Conservation (phyloP, 2,797 vertebrate genomes). For the Melanotaenia maccullochi region DNA sequence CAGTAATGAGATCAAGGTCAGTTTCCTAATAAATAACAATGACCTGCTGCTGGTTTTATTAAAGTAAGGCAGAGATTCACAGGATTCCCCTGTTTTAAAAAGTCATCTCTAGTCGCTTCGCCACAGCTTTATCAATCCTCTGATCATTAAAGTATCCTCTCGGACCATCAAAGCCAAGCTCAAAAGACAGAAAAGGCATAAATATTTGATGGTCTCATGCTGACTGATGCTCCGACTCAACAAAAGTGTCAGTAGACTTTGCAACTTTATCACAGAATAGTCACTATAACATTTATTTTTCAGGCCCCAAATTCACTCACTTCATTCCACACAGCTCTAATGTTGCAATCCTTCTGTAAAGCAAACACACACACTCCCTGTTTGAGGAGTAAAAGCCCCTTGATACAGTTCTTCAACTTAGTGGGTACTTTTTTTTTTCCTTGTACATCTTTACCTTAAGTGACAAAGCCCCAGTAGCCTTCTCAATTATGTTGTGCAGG, state of each 20-base stretch:
- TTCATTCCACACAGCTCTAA: not conserved
- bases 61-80: conserved; percentile 53
- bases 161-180: conserved; percentile 32
- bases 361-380: not conserved
- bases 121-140: conserved; percentile 67
- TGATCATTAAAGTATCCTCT: conserved; percentile 63
- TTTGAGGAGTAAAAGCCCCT: conserved; percentile 46
- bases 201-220: not conserved
- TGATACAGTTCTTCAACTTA: conserved; percentile 54
- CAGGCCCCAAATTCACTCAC: conserved; percentile 8
- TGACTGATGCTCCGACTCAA: not conserved
- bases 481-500: conserved; percentile 80
- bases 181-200: not conserved
- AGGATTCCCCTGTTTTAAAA: conserved; percentile 41
- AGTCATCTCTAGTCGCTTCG: conserved; percentile 26
- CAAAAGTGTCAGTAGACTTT: conserved; percentile 15
- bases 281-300: conserved; percentile 15
- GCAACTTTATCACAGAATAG: conserved; percentile 29
- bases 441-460: conserved; percentile 79
- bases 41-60: conserved; percentile 67
- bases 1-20: conserved; percentile 58
- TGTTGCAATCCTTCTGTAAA: conserved; percentile 34
- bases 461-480: conserved; percentile 76
- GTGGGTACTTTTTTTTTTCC: conserved; percentile 34
- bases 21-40: conserved; percentile 61